A percentile compares a stretch with the other conserved stretches of the same genome.
phyloP scores from a whole-genome alignment of 1,140 invertebrate species.

The Macrotrachela quadricornifera region DNA sequence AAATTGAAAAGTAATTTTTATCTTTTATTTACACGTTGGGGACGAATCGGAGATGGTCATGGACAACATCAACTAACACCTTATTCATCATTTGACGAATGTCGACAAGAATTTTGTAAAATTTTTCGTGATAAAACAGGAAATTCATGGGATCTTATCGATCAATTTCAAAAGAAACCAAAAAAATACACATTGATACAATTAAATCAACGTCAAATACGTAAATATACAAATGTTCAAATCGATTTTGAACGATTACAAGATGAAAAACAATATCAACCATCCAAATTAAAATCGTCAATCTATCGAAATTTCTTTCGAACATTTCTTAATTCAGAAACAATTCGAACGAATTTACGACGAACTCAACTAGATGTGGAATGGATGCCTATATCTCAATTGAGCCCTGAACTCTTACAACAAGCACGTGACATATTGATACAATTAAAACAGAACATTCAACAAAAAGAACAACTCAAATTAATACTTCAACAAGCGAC shows the following conservation, averaged over 20 bases:
- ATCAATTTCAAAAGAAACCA: conserved; percentile 16
- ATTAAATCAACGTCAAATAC: conserved; percentile 10
- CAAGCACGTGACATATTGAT: background rate
- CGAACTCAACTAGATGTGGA: no score
- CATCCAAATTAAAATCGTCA: background rate
- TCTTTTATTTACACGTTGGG: conserved; percentile 36
- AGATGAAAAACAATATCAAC: background rate
- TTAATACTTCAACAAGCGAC: conserved; percentile 9
- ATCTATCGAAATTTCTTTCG: background rate
- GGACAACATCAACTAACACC: conserved; percentile 35
- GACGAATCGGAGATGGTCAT: conserved; percentile 32
- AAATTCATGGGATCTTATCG: conserved; percentile 32
- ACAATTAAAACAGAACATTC: background rate
- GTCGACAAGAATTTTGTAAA: conserved; percentile 34
- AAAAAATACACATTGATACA: conserved; percentile 34
- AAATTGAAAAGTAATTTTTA: conserved; percentile 31
- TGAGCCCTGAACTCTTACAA: background rate
- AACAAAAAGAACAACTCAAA: background rate
- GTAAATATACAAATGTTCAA: conserved; percentile 3
- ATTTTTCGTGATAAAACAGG: conserved; percentile 35
- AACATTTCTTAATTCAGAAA: background rate
- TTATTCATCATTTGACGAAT: conserved; percentile 27
- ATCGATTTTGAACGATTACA: background rate
- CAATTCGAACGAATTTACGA: no score
- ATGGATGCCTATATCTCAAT: no score